Evolutionary conservation across 1,140 invertebrate species (phyloP), one percentile per base, ranked within the genome.

Genomic region (Drosophila mojavensis): DNA sequence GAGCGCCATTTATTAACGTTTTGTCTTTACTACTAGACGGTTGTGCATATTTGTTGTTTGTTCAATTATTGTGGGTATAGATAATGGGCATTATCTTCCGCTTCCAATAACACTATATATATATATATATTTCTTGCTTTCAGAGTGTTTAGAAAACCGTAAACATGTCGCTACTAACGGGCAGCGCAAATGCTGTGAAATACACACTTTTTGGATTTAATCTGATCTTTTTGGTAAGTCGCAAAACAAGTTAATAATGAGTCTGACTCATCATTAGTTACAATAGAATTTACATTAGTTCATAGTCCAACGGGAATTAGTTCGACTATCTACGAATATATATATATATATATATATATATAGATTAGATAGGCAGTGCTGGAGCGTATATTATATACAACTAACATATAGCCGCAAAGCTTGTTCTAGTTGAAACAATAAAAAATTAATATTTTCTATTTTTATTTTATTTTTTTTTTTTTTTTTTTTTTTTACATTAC

Each of bases 191-290:
- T 89, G 93, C 93, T 62, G 91, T 96, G 59, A 95, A 95, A 91
- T 95, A 94, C 84, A 92, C 95, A 56, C 93, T 96, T 63, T 95
- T 95, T 89, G 86, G 93, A 54, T 95, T 95, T 91, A 96, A 95
- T 88, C 93, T 96, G 54, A 72, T 95, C 26, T 95, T 96, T 92
- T 93, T 95, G 93, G 95, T 96, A 92, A 95, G 94, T 94, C 10
- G 9, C 10, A 13, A 53, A 43, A 53, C 36, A 39, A 39, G 10
- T 6, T 10, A 39, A 17, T 17, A 24, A 24, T 24, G 20, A 5
- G 2, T 39, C 7, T 69, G 72, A 69, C 33, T 71, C 62, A 70
- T 65, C 36, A n/a, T 33, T 24, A 13, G 15, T 5, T 45, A 30
- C 17, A 60, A 43, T 41, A 9, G 24, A n/a, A 53, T 43, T 53